Evolutionary conservation across 2,113 vertebrate genomes (phyloP).

Genomic region (Limnothrissa miodon): DNA sequence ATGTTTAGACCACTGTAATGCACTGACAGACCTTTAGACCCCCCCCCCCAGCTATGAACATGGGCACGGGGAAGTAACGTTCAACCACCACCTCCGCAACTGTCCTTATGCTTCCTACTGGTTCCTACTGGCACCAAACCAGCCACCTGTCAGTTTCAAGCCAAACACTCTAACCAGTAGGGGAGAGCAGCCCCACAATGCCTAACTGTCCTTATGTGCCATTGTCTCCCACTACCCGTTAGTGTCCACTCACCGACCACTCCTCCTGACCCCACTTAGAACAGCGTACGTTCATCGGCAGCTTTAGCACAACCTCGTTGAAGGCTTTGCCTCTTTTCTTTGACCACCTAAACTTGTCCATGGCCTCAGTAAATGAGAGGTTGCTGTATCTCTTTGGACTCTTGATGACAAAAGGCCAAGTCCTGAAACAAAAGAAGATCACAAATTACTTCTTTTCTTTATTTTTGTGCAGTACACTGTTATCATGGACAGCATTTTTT

Average conservation of each 20-base stretch:
- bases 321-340: conserved; percentile 77
- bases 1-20: too few relatives aligned
- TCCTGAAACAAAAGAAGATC: conserved; percentile 36
- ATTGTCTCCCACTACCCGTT: too few relatives aligned
- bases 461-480: too few relatives aligned
- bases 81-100: too few relatives aligned
- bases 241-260: conserved; percentile 78
- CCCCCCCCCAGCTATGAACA: too few relatives aligned
- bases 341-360: conserved; percentile 86
- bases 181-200: too few relatives aligned
- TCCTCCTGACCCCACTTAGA: conserved; percentile 80
- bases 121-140: too few relatives aligned
- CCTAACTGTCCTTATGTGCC: neutral
- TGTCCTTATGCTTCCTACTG: too few relatives aligned
- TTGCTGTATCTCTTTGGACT: conserved; percentile 86
- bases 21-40: too few relatives aligned
- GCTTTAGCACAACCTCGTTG: conserved; percentile 77
- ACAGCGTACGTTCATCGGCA: conserved; percentile 81
- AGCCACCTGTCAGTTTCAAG: too few relatives aligned
- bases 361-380: conserved; percentile 84
- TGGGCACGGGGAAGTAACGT: too few relatives aligned
- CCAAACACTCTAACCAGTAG: too few relatives aligned
- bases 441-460: neutral
- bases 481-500: neutral
- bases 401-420: conserved; percentile 88